A percentile compares a stretch with the other conserved stretches of the same genome.
Conservation (phyloP, 2,888 invertebrate species). For the Drosophila macrospina region DNA sequence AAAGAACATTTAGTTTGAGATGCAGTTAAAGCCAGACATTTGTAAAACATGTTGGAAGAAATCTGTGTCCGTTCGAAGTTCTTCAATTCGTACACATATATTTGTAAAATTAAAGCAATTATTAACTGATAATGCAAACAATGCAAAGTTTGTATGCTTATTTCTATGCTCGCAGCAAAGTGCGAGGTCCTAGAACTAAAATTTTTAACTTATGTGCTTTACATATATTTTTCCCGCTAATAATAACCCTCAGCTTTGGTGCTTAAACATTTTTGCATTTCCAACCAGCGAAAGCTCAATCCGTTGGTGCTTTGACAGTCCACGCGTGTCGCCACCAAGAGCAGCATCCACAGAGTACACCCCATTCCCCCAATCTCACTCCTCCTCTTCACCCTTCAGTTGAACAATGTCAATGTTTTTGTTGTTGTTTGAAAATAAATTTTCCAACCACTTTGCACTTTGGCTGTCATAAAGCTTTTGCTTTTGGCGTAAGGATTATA, state of each 20-base stretch:
- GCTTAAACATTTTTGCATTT: background rate
- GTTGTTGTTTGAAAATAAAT: slow-evolving; percentile 68
- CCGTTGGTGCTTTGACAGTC: slow-evolving; percentile 62
- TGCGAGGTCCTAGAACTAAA: background rate
- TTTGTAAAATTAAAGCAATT: too few species aligned
- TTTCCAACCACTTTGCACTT: slow-evolving; percentile 70
- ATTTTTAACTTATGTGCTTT: background rate
- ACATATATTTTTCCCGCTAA: background rate
- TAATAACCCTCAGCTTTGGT: background rate
- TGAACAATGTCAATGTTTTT: slow-evolving; percentile 25
- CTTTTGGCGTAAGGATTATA: slow-evolving; percentile 70
- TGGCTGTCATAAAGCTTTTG: slow-evolving; percentile 55
- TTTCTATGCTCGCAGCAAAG: background rate
- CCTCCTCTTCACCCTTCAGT: slow-evolving; percentile 19
- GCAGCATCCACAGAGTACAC: slow-evolving; percentile 21
- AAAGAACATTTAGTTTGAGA: too few species aligned
- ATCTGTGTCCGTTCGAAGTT: too few species aligned
- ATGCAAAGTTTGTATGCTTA: too few species aligned
- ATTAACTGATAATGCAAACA: too few species aligned
- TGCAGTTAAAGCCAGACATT: too few species aligned
- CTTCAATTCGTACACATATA: too few species aligned
- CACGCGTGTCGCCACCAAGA: slow-evolving; percentile 59
- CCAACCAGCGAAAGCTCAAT: slow-evolving; percentile 7
- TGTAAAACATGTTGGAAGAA: too few species aligned
- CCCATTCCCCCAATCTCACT: slow-evolving; percentile 2